Base-by-base conservation (phyloP, 2,797 vertebrate species). In the Sebastes kiyomatsui region DNA sequence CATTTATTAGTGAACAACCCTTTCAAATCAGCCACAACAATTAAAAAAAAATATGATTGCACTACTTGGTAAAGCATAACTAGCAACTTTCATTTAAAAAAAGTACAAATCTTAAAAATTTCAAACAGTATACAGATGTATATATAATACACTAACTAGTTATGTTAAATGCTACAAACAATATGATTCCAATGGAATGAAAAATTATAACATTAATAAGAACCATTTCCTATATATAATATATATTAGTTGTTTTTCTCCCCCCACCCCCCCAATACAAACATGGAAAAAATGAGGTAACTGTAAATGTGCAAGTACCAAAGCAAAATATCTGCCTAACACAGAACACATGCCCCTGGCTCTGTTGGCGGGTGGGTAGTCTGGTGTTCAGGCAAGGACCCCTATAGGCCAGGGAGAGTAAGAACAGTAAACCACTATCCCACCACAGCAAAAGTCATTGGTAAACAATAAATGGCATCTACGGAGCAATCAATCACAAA, bases 71-170 rank as follows among this genome's bases (percentile, higher is more conserved):
- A 98, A 99, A 99, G 98, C 98, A 99, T 97, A 99, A 99, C 98
- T 99, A 99, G 98, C 99, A 99, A 99, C 97, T 99, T 99, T 99
- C 98, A 98, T 99, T 99, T 99, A 99, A 99, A 99, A 99, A 99
- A 99, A 99, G 99, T 99, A 99, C 98, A 99, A 99, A 99, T 99
- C 97, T 99, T 99, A 99, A 99, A 99, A 99, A 99, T 98, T 98
- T 99, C 97, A 98, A 98, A 99, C 98, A 97, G 97, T 99, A 98
- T 99, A 99, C 98, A 99, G 97, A 99, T 98, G 96, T 96, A 97
- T 98, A 98, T 98, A 99, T 99, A 98, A 97, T 99, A 98, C 97
- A 99, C 97, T 97, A 97, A 97, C 98, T 98, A 99, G 97, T 97
- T 97, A 97, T 98, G 97, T 98, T 98, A 98, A 98, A 98, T 98